Base-by-base conservation (phyloP, 2,113 vertebrate species). In the Mobula birostris region DNA sequence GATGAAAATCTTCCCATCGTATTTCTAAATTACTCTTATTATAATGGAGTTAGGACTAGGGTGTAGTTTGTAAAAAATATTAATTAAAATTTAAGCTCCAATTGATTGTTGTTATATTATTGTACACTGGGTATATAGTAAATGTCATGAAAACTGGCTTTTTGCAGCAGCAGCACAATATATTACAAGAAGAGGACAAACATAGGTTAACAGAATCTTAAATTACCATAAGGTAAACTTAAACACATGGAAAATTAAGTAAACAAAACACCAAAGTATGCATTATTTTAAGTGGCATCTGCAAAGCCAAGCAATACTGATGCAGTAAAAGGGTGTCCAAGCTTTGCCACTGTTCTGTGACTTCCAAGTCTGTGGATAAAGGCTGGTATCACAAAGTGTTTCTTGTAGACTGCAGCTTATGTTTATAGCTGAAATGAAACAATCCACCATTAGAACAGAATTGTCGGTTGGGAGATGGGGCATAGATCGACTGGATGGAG, bases 341-440 rank as follows among this genome's bases (percentile, higher is more conserved):
- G 36, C 82, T 58, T 24, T 29, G 82, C 48, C 48, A 58, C 48
- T n/a, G 17, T 85, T 21, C 48, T 85, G 1, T 15, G 40, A 56
- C 7, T 48, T 85, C 82, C 40, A 48, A 58, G 48, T 24, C 40
- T 48, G 15, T 27, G 15, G 48, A 85, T 27, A 48, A 58, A 79
- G 24, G 48, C 82, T 58, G 24, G 12, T 85, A 27, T 24, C 82
- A 27, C 48, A 58, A 85, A 21, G 1, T 85, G 56, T 58, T 12
- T 19, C 32, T 85, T 85, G 32, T 61, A 58, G 82, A 24, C 48
- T 58, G 27, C 27, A 58, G 2, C 82, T 85, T 27, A 85, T 85
- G 56, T 85, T 85, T 85, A 85, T 11, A 85, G 82, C 48, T 85
- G 40, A 61, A 85, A 85, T 48, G 40, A 85, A 85, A 58, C 24